Evolutionary conservation across 1,140 invertebrate species (phyloP).

Genomic region (Pantala flavescens): DNA sequence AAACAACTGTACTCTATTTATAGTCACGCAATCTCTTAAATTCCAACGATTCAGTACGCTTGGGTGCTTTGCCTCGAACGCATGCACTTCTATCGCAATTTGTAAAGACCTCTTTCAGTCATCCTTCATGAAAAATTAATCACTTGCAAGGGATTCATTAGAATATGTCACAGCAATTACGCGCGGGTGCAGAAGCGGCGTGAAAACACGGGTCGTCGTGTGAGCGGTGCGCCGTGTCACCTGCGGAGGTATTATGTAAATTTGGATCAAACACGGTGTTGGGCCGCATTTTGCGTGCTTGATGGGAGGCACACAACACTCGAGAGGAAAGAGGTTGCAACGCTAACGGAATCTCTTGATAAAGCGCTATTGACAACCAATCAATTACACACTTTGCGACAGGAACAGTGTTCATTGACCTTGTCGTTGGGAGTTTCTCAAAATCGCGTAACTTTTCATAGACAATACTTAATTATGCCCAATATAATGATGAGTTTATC

Average conservation of each 20-base stretch:
- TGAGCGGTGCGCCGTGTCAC: background rate
- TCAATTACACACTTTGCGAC: background rate
- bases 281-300: background rate
- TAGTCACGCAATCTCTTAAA: too few relatives aligned
- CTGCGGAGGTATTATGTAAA: background rate
- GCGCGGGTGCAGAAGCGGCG: background rate
- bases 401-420: background rate
- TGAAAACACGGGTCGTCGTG: background rate
- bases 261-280: background rate
- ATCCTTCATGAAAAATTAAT: background rate
- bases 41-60: too few relatives aligned
- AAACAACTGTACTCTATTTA: too few relatives aligned
- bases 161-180: conserved; percentile 1
- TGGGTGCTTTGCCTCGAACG: background rate
- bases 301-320: background rate
- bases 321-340: background rate
- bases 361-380: background rate
- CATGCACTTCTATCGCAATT: background rate
- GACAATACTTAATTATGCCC: too few relatives aligned
- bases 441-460: too few relatives aligned
- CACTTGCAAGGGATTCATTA: background rate
- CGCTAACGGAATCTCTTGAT: background rate
- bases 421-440: too few relatives aligned
- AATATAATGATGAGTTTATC: too few relatives aligned
- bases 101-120: background rate